phyloP scores from a whole-genome alignment of 2,888 invertebrate genomes.

The Sipha maydis region DNA sequence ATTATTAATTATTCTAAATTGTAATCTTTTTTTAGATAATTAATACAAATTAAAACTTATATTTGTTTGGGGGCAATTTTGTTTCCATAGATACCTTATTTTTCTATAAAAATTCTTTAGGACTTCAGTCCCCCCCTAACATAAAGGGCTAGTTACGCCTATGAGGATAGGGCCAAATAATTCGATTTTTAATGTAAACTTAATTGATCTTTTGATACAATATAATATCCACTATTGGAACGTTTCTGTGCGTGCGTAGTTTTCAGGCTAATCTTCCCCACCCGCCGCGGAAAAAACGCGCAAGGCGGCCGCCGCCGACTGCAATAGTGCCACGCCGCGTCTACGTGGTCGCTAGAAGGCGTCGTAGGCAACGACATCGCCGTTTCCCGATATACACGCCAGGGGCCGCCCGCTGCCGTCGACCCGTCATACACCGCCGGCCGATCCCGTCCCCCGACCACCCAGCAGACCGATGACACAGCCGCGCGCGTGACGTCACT shows the following conservation, averaged over 20 bases:
- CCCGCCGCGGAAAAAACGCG: neutral
- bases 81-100: too few relatives aligned
- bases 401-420: slow-evolving; percentile 40
- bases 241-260: neutral
- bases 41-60: too few relatives aligned
- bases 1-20: too few relatives aligned
- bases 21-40: too few relatives aligned
- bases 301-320: neutral
- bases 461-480: neutral
- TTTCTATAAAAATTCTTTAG: too few relatives aligned
- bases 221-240: too few relatives aligned
- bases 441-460: neutral
- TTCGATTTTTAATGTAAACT: too few relatives aligned
- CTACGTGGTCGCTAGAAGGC: slow-evolving; percentile 27
- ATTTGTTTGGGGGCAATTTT: too few relatives aligned
- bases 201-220: too few relatives aligned
- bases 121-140: too few relatives aligned
- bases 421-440: neutral
- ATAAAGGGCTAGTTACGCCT: too few relatives aligned
- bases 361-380: neutral
- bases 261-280: neutral
- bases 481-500: slow-evolving; percentile 36
- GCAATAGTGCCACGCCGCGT: slow-evolving; percentile 37
- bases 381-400: slow-evolving; percentile 33
- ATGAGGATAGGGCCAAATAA: too few relatives aligned